A percentile compares a stretch with the other conserved stretches of the same genome.
These are phyloP conservation scores for Ptilodon capucinus DNA, from an alignment of 2,888 invertebrate genomes.

Conservation along the genomic window DNA sequence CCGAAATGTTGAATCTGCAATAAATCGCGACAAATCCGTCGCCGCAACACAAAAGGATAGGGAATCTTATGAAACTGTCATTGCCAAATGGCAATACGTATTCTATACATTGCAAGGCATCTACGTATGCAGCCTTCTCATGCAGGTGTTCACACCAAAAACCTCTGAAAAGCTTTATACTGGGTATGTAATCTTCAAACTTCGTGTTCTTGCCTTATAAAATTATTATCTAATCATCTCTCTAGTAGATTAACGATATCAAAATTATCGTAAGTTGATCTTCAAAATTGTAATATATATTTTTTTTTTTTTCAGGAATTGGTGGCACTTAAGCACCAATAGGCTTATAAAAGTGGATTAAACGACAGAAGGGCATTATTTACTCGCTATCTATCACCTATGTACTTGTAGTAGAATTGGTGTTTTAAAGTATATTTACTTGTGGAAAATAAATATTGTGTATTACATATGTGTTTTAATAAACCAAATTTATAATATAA, in stretches of 20 bases:
- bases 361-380: conserved; percentile 9
- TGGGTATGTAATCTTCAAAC: conserved; percentile 25
- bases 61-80: conserved; percentile 13
- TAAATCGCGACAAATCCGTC: conserved; percentile 14
- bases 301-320: conserved; percentile 46
- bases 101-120: conserved; percentile 63
- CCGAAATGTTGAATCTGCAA: conserved; percentile 16
- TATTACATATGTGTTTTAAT: conserved; percentile 18
- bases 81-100: conserved; percentile 55
- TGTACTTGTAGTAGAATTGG: conserved; percentile 35
- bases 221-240: too few species aligned
- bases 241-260: too few species aligned
- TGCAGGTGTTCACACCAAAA: conserved; percentile 47
- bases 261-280: conserved; percentile 1
- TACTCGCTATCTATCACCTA: conserved; percentile 7
- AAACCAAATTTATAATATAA: not conserved
- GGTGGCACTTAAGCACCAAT: conserved; percentile 40
- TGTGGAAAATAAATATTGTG: conserved; percentile 38
- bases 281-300: not conserved
- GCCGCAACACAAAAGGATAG: conserved; percentile 14
- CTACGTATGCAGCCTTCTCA: conserved; percentile 56
- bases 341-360: conserved; percentile 58
- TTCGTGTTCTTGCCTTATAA: too few species aligned
- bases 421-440: conserved; percentile 26
- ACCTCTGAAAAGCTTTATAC: conserved; percentile 30